Percentiles rank a stretch among this genome's conserved stretches.
phyloP scores from a whole-genome alignment of 2,888 invertebrate genomes.

The Cheilosia scutellata region DNA sequence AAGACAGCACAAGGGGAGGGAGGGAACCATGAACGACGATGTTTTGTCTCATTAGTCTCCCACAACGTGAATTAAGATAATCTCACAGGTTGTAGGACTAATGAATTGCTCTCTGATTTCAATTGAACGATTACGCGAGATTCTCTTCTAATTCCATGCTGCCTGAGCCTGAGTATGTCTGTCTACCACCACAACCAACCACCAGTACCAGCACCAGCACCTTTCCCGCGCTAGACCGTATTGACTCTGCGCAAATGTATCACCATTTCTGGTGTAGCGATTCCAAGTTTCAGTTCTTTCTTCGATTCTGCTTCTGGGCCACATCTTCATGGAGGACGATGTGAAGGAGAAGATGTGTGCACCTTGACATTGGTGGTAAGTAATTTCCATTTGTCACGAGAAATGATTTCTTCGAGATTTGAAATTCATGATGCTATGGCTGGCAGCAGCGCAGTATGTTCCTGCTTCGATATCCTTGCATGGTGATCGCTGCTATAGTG shows the following conservation, averaged over 20 bases:
- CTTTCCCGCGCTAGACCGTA: constrained; percentile 3
- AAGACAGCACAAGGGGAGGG: not conserved
- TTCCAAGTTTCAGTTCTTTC: constrained; percentile 16
- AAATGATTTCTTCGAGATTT: constrained; percentile 76
- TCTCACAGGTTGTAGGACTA: constrained; percentile 83
- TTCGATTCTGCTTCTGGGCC: not conserved
- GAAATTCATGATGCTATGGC: constrained; percentile 68
- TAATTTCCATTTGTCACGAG: constrained; percentile 76
- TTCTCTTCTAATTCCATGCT: constrained; percentile 67
- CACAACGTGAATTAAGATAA: constrained; percentile 84
- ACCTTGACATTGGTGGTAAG: constrained; percentile 76
- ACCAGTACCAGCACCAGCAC: not conserved
- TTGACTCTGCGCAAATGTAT: constrained; percentile 49
- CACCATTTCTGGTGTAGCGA: constrained; percentile 67
- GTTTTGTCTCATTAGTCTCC: constrained; percentile 84
- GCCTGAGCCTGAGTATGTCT: not conserved
- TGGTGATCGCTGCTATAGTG: constrained; percentile 30
- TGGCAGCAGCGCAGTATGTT: constrained; percentile 30
- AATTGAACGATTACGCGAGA: constrained; percentile 82
- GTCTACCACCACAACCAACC: not conserved
- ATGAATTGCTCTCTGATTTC: constrained; percentile 84
- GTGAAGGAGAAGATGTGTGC: constrained; percentile 66
- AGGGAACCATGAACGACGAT: constrained; percentile 59
- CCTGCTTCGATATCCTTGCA: constrained; percentile 62
- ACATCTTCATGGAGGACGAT: constrained; percentile 39